A percentile compares a stretch with the other conserved stretches of the same genome.
phyloP scores from a whole-genome alignment of 2,888 invertebrate genomes.

The Microplitis deprimator region DNA sequence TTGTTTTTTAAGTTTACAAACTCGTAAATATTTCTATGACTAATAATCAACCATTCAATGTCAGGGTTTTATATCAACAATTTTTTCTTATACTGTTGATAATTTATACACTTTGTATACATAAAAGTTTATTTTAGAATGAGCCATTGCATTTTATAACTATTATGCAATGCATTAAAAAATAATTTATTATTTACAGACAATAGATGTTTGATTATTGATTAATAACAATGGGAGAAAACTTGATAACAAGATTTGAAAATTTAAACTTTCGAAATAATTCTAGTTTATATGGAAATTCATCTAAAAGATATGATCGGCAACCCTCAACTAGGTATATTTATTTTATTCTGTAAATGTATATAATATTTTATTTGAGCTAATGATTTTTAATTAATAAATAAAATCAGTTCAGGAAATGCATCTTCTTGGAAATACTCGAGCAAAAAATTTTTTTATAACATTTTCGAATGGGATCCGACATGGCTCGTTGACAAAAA shows the following conservation, averaged over 20 bases:
- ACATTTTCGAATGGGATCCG: constrained; percentile 31
- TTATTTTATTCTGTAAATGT: background rate
- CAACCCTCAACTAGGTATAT: background rate
- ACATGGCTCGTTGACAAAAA: constrained; percentile 20
- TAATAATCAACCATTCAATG: too few species aligned
- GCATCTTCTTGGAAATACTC: background rate
- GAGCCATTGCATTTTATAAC: too few species aligned
- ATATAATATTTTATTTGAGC: background rate
- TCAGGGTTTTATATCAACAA: too few species aligned
- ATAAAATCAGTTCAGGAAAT: background rate
- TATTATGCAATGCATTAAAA: background rate
- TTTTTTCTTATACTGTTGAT: too few species aligned
- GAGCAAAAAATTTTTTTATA: background rate
- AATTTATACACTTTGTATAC: too few species aligned
- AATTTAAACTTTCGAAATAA: background rate
- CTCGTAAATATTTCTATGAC: too few species aligned
- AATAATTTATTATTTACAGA: background rate
- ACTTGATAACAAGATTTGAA: background rate
- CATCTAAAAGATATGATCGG: background rate
- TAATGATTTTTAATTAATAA: background rate
- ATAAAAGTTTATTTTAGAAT: too few species aligned
- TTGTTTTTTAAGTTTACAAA: too few species aligned
- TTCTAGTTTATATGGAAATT: background rate
- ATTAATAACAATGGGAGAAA: background rate
- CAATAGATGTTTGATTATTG: background rate